Percentiles rank a stretch among this genome's conserved stretches.
phyloP scores from a whole-genome alignment of 2,888 invertebrate genomes.

The Caradrina kadenii region DNA sequence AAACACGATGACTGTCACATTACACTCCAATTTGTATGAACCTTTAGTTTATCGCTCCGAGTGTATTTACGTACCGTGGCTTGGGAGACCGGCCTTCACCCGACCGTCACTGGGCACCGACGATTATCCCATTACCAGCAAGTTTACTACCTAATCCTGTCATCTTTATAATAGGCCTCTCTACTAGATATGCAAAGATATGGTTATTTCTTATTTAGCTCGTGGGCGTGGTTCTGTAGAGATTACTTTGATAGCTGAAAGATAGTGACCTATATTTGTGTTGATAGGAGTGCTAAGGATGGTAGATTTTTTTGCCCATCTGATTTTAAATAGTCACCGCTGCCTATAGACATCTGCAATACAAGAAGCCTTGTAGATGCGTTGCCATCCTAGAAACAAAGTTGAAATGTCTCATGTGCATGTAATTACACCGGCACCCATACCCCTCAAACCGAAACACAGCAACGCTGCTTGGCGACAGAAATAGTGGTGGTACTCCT shows the following conservation, averaged over 20 bases:
- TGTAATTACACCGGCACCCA: no score
- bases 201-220: constrained; percentile 1
- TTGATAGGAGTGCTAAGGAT: background rate
- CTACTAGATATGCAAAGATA: constrained; percentile 13
- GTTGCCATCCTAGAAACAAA: no score
- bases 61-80: constrained; percentile 60
- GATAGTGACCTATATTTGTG: background rate
- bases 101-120: constrained; percentile 67
- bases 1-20: background rate
- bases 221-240: constrained; percentile 11
- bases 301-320: no score
- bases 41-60: constrained; percentile 39
- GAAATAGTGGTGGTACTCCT: no score
- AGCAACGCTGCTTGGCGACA: no score
- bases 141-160: constrained; percentile 61
- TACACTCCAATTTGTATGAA: constrained; percentile 16
- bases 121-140: constrained; percentile 74
- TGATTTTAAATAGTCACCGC: no score
- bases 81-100: constrained; percentile 74
- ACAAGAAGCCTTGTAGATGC: no score
- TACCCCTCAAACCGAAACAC: no score
- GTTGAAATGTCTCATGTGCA: no score
- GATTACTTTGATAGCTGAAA: background rate
- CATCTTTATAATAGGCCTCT: constrained; percentile 46
- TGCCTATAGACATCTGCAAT: no score